Conservation (phyloP, 2,113 vertebrate species). For the Gasterosteus nipponicus region DNA sequence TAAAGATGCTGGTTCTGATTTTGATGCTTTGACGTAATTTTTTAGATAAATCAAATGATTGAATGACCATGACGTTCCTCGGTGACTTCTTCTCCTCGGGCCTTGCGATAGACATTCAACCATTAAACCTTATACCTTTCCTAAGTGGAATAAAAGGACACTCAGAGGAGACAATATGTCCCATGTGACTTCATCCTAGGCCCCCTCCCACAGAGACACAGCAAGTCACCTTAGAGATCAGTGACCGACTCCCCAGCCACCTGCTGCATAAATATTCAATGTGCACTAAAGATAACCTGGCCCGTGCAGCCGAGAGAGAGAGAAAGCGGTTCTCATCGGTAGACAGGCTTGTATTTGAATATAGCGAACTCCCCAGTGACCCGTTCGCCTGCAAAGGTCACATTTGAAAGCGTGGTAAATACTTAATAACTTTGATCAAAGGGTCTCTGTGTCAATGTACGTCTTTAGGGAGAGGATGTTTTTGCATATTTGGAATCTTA, state of each 20-base stretch:
- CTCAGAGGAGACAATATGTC: conserved; percentile 65
- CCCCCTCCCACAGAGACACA: conserved; percentile 58
- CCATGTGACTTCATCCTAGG: conserved; percentile 61
- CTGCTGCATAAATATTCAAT: conserved; percentile 80
- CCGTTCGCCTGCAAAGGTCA: conserved; percentile 62
- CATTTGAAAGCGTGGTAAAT: conserved; percentile 64
- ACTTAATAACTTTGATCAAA: conserved; percentile 67
- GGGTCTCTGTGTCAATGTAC: conserved; percentile 27
- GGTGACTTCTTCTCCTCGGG: conserved; percentile 1
- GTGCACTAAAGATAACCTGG: conserved; percentile 80
- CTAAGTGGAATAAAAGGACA: conserved; percentile 67
- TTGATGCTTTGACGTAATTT: conserved; percentile 26
- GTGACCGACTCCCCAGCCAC: conserved; percentile 72
- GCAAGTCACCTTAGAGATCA: conserved; percentile 81
- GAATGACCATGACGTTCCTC: conserved; percentile 19
- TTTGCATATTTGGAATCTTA: not conserved
- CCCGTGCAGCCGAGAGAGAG: conserved; percentile 43
- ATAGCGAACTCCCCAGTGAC: conserved; percentile 30
- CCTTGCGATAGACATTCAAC: conserved; percentile 26
- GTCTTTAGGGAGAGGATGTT: conserved; percentile 38
- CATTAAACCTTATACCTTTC: conserved; percentile 59
- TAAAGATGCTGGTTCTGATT: conserved; percentile 38
- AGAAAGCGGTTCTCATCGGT: conserved; percentile 43
- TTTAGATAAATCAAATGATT: conserved; percentile 30
- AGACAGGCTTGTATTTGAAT: conserved; percentile 56